Evolutionary conservation across 2,797 vertebrate genomes (phyloP).

Genomic region (Sphenopsis melanotis): DNA sequence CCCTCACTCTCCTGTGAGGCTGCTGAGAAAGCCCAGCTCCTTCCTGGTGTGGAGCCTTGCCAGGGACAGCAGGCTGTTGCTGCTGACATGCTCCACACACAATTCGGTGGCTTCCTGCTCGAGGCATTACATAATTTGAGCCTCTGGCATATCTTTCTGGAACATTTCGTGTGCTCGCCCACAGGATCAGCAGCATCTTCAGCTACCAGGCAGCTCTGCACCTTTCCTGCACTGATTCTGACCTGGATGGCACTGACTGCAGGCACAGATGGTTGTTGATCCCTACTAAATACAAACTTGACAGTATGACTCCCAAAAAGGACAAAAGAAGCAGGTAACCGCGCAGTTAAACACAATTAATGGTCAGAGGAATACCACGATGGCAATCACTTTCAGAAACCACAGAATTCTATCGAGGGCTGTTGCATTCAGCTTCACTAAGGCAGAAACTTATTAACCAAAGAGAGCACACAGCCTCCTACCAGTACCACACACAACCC

Average conservation of each 20-base stretch:
- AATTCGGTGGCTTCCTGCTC: constrained; percentile 22
- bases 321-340: neutral
- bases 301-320: neutral
- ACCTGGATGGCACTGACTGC: neutral
- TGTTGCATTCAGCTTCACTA: neutral
- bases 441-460: neutral
- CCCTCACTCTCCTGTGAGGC: neutral
- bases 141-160: constrained; percentile 27
- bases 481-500: neutral
- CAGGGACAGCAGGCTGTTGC: constrained; percentile 48
- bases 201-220: neutral
- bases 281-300: neutral
- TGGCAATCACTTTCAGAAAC: neutral
- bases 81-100: constrained; percentile 11
- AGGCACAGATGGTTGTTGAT: neutral
- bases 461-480: neutral
- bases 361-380: neutral
- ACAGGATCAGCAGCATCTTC: neutral
- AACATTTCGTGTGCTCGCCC: neutral
- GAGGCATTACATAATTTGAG: constrained; percentile 35
- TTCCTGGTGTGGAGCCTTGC: constrained; percentile 47
- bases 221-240: neutral
- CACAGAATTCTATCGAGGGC: neutral
- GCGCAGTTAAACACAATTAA: neutral
- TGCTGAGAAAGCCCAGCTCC: constrained; percentile 27